phyloP scores from a whole-genome alignment of 2,888 invertebrate species.

The Apocheima hispidaria region DNA sequence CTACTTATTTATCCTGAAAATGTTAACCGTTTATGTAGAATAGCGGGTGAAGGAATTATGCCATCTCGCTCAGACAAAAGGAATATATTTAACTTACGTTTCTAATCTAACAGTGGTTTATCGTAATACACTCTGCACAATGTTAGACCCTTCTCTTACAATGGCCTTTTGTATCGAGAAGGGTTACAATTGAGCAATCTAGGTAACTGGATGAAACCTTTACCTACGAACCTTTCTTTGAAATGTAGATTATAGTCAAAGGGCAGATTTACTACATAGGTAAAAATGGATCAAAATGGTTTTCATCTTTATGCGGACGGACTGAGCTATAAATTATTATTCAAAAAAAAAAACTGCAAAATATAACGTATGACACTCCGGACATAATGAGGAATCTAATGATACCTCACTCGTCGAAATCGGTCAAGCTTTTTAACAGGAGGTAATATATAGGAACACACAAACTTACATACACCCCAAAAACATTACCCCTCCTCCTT shows the following conservation, averaged over 20 bases:
- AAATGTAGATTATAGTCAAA: slow-evolving; percentile 3
- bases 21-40: too few species aligned
- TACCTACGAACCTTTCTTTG: slow-evolving; percentile 2
- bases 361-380: too few species aligned
- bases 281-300: background rate
- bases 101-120: slow-evolving; percentile 1
- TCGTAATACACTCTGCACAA: background rate
- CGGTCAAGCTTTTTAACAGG: too few species aligned
- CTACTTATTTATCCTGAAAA: too few species aligned
- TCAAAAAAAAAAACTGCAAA: too few species aligned
- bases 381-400: too few species aligned
- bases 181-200: background rate
- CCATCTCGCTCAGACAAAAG: background rate
- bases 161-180: slow-evolving; percentile 7
- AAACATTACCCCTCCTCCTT: too few species aligned
- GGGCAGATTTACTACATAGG: slow-evolving; percentile 1
- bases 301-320: background rate
- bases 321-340: too few species aligned
- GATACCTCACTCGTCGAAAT: too few species aligned
- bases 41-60: too few species aligned
- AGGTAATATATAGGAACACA: too few species aligned
- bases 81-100: background rate
- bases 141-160: background rate
- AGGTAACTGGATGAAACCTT: slow-evolving; percentile 4
- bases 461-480: too few species aligned